These are phyloP conservation scores for Atopsyche davidsoni DNA, from an alignment of 1,140 invertebrate species.

Conservation along the genomic window DNA sequence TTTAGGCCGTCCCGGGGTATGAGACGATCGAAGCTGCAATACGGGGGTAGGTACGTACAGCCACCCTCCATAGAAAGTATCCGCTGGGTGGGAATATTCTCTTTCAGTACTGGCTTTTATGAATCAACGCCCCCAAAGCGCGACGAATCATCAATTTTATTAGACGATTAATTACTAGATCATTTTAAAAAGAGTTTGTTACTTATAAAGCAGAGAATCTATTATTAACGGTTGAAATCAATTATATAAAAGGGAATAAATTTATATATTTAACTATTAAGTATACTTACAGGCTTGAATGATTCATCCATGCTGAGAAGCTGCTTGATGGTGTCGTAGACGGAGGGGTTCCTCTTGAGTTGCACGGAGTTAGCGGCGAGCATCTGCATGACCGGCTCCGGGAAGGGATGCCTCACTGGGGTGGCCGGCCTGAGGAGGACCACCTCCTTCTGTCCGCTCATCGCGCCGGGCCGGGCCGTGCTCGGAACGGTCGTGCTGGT, in stretches of 20 bases:
- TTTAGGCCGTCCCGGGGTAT: slow-evolving; percentile 22
- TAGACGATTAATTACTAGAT: too few species aligned
- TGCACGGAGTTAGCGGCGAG: slow-evolving; percentile 38
- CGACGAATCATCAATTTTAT: too few species aligned
- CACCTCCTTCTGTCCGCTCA: slow-evolving; percentile 54
- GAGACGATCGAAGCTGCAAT: slow-evolving; percentile 19
- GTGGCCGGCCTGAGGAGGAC: slow-evolving; percentile 53
- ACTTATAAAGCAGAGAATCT: too few species aligned
- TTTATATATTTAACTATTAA: too few species aligned
- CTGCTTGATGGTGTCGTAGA: slow-evolving; percentile 52
- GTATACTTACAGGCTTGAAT: slow-evolving; percentile 41
- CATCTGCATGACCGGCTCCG: slow-evolving; percentile 43
- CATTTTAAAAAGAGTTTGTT: too few species aligned
- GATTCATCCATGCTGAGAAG: slow-evolving; percentile 49
- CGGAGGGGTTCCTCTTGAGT: slow-evolving; percentile 35
- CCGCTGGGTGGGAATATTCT: too few species aligned
- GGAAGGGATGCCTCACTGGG: slow-evolving; percentile 43
- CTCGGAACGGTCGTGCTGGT: slow-evolving; percentile 18
- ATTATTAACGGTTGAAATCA: too few species aligned
- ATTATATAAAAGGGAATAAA: too few species aligned
- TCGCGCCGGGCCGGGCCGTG: slow-evolving; percentile 18
- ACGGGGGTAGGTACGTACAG: too few species aligned
- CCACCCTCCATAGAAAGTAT: too few species aligned
- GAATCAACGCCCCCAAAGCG: too few species aligned
- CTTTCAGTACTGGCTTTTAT: too few species aligned